Evolutionary conservation across 2,797 vertebrate species (phyloP).

Genomic region (Gymnothorax reevesii): DNA sequence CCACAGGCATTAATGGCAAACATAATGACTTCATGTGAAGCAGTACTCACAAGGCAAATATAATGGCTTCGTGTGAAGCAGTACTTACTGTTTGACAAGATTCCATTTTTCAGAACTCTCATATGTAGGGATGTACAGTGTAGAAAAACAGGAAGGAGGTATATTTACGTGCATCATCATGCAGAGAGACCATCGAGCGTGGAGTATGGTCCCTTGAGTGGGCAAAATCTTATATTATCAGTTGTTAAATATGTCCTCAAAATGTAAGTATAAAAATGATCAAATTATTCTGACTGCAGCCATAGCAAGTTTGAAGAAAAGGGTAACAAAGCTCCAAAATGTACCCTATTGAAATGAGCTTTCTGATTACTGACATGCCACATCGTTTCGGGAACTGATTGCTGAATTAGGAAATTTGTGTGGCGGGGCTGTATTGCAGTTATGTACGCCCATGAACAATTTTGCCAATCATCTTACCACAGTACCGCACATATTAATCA

Average conservation of each 20-base stretch:
- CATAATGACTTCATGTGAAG: constrained; percentile 50
- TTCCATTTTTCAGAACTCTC: constrained; percentile 2
- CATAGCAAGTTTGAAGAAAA: no score
- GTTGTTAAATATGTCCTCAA: no score
- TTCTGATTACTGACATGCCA: background rate
- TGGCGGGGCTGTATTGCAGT: background rate
- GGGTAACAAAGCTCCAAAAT: no score
- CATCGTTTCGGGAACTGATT: background rate
- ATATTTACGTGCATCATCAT: background rate
- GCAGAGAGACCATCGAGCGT: background rate
- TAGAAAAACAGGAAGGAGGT: background rate
- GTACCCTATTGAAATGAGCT: background rate
- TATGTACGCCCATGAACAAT: background rate
- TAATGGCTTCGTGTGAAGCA: constrained; percentile 50
- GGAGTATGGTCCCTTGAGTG: no score
- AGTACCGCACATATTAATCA: background rate
- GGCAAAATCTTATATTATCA: no score
- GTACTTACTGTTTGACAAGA: constrained; percentile 39
- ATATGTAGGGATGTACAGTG: background rate
- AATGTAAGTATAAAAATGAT: no score
- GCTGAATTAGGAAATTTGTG: background rate
- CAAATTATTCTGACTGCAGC: background rate
- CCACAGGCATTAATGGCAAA: background rate
- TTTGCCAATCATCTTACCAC: no score
- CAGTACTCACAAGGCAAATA: background rate